Base-by-base conservation (phyloP, 2,797 vertebrate genomes). In the Macrochelys suwanniensis region DNA sequence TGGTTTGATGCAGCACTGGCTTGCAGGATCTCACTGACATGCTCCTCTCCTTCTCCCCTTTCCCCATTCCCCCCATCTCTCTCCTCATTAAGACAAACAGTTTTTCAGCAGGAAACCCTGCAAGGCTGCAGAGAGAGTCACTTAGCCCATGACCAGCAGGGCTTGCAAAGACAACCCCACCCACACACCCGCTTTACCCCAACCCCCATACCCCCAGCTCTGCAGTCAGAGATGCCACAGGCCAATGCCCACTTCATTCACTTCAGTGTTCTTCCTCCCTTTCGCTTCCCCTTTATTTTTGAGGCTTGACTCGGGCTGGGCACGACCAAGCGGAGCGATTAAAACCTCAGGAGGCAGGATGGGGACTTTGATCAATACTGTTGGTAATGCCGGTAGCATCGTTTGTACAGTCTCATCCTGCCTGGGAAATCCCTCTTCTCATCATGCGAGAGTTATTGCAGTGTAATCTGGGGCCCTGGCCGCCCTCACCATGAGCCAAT, bases 311-410 rank as follows among this genome's bases (percentile, higher is more conserved):
- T 0, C 37, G 59, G 82, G 61, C 85, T 2, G 0, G 45, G 84
- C 74, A 65, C 61, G 45, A 26, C 68, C 25, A 28, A 50, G 56
- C 53, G 0, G 3, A 81, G 91, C 89, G 89, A 95, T 95, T 82
- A 96, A 96, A 95, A 78, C 77, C 76, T 83, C 25, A 7, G 74
- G 85, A 93, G 90, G 82, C 95, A 82, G 89, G 45, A 84, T 1
- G 1, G 53, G 84, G 93, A 91, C 84, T 49, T 49, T 96, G 97
- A 97, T 89, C 86, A 88, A 88, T 98, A 87, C 71, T 88, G 83
- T 94, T 26, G 33, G 89, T 86, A 90, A 82, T 65, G 31, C 79
- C 28, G 1, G 61, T 45, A 94, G 85, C 53, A 9, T 89, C 92
- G 45, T 93, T 97, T 80, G 42, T 50, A 53, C 71, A 11, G n/a